Evolutionary conservation across 2,888 invertebrate species (phyloP), one percentile per base, ranked within the genome.

Genomic region (Rhabditoides inermis): DNA sequence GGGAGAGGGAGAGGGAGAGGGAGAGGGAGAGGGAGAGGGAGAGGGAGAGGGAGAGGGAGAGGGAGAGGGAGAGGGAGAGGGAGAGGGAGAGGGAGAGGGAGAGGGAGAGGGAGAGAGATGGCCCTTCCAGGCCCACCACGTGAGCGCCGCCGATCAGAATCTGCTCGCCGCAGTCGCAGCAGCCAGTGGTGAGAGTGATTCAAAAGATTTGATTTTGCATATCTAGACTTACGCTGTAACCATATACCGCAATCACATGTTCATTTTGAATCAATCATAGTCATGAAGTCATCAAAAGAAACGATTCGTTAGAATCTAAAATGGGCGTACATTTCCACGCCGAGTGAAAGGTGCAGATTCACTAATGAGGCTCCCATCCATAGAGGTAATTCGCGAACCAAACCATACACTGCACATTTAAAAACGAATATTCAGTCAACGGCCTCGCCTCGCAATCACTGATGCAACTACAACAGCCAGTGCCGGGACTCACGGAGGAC

Each of bases 361-460:
- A 47, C 22, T 5, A 26, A 26, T 18, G 22, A 10, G 22, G 7
- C 32, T 32, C 32, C 32, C 32, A 7, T 32, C 15, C 32, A 32
- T 32, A 32, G 32, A 32, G 15, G 32, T 32, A 32, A 7, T 15
- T 32, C 15, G 7, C 15, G 7, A 7, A 15, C 7, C 7, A 32
- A 32, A 10, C 15, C 32, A 39, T 39, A 39, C 6, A n/a, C 12
- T 6, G n/a, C 5, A 30, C 3, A 30, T 5, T 45, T 3, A 4
- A 23, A 23, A 44, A 10, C 28, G 30, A 28, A 32, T 32, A 10
- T 26, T 15, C 42, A 3, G 20, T 2, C 20, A 28, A 44, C 7
- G 30, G 25, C 32, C 6, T 32, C 44, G 27, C 27, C 27, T 44
- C 44, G 44, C 28, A 44, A 30, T 30, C 27, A 44, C n/a, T 44